Base-by-base conservation (phyloP, 2,113 vertebrate species). In the Poeciliopsis prolifica region DNA sequence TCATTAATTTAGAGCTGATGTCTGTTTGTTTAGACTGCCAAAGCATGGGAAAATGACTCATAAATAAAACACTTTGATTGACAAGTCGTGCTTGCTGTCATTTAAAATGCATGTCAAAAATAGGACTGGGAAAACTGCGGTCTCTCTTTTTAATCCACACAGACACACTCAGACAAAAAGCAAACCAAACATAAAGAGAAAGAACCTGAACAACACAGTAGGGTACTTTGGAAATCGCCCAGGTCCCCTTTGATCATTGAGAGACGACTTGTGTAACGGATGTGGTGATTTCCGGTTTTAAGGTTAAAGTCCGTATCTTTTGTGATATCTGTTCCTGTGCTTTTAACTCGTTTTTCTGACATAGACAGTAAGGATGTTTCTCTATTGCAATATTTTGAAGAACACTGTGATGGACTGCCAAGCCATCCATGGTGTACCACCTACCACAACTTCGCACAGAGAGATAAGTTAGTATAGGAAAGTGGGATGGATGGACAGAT, bases 41-140 rank as follows among this genome's bases (percentile, higher is more conserved):
- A 54, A 30, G 74, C 65, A 72, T 63, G 40, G 14, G 12, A 62
- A 88, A 75, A 78, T 62, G n/a, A 74, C 30, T 86, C 78, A 78
- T 83, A 63, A 62, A 88, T 84, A 87, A 88, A 90, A 75, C 67
- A 76, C 60, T 74, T 15, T 26, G 58, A 77, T 77, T 63, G 54
- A 77, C 35, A 7, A 68, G 26, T 28, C 22, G 40, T 66, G 71
- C 72, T 60, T 64, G 24, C 35, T 74, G 26, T n/a, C 35, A 12
- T 44, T 2, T 4, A 48, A 70, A 83, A 74, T 71, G 31, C 48
- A 35, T 65, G 44, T 22, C 22, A 61, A 61, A 58, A 62, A 42
- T 19, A 9, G 14, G 60, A 70, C 22, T 42, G 11, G 51, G 58
- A 65, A 75, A 44, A 64, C 42, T 40, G 33, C 30, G 26, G 24